Base-by-base conservation (phyloP, 2,113 vertebrate species). In the Amblyopsis rosae region DNA sequence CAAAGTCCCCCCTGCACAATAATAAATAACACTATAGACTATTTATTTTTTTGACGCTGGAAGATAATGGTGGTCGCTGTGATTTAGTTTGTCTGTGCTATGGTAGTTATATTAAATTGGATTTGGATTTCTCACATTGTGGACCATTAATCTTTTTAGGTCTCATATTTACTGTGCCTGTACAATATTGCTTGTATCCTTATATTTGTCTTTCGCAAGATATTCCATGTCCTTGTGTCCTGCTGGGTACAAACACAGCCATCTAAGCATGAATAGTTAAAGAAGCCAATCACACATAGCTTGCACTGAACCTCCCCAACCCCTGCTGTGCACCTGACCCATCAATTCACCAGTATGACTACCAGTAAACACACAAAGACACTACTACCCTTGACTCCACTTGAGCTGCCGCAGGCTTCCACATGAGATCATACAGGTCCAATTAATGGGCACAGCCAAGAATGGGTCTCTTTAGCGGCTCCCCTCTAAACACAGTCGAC, bases 401-500 rank as follows among this genome's bases (percentile, higher is more conserved):
- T 7, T 12, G 35, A 41, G 35, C 35, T 41, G 35, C 35, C 35
- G 6, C 35, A 41, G 35, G 4, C 35, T 41, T 41, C 7, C 35
- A 69, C 26, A 4, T 11, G n/a, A n/a, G 19, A 64, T 79, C 64
- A 72, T 73, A 65, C 35, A 72, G 76, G 35, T 8, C 12, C 8
- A 62, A 80, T 58, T 75, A 85, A 75, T 81, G 77, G 77, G 59
- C 35, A 15, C 12, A 69, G 76, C 72, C 65, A 70, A 10, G 80
- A 47, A 56, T 76, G 75, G 62, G 72, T 65, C 33, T 19, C 32
- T 16, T 26, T 35, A 26, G n/a, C 57, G 19, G 58, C 32, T 58
- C 17, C 17, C 10, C 58, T 84, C 65, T 67, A 77, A 82, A 86
- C 87, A 81, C 86, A 67, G 65, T 87, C 84, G 80, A 81, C 83